Evolutionary conservation across 37 sponge, comb jelly and placozoan species (phyloP), one percentile per base, ranked within the genome.

Genomic region (Tethya wilhelma): DNA sequence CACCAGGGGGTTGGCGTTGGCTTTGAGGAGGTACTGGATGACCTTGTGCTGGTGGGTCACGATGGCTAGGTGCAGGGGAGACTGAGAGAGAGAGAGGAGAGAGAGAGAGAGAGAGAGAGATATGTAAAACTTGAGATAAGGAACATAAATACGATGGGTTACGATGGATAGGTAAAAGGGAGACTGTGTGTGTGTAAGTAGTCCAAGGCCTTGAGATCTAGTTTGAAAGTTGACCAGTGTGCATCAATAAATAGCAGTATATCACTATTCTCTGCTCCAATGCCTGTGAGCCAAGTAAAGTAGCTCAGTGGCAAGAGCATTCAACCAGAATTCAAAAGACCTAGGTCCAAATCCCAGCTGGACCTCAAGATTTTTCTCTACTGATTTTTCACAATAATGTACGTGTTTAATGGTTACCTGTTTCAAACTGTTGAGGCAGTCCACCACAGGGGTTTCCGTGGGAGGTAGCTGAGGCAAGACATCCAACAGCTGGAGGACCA

Each of bases 61-160:
- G 26, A 95, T 86, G 0, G 95, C 92, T 36, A 95, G 64, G 74
- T 95, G 95, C 23, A 95, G 75, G 29, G 95, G 95, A 28, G 95
- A 79, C 92, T 95, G 85, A 28, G 31, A 36, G 49, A 41, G 72
- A 38, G 58, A 23, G 55, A 62, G 44, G 58, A 20, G 60, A 7
- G 62, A 4, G 34, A 28, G 29, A 17, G 38, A 59, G n/a, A 59
- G 33, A 56, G 20, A 14, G 36, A 32, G 33, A 22, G 38, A 8
- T n/a, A n/a, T n/a, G n/a, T n/a, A n/a, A n/a, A n/a, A n/a, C n/a
- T n/a, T n/a, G n/a, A n/a, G n/a, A n/a, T n/a, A n/a, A n/a, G n/a
- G n/a, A n/a, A n/a, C n/a, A n/a, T n/a, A n/a, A n/a, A n/a, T n/a
- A n/a, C n/a, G n/a, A n/a, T n/a, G n/a, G n/a, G n/a, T n/a, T n/a